Evolutionary conservation across 2,888 invertebrate genomes (phyloP).

Genomic region (Eilema griseolum): DNA sequence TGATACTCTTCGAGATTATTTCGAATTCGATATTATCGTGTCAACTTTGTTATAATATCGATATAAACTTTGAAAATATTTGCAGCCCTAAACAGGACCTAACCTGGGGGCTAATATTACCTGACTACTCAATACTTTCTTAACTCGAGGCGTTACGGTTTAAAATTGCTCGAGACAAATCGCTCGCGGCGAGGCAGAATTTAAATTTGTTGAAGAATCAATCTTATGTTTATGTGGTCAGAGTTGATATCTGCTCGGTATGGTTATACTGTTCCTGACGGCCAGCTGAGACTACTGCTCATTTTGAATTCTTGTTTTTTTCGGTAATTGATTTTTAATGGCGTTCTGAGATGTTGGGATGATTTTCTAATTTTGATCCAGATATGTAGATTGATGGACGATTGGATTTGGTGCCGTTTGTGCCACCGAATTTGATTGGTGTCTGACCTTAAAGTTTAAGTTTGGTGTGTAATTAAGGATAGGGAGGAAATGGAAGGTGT

Average conservation of each 20-base stretch:
- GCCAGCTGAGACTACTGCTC: slow-evolving; percentile 56
- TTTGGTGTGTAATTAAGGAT: background rate
- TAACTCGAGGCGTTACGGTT: slow-evolving; percentile 31
- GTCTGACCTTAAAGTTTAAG: background rate
- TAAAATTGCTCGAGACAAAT: slow-evolving; percentile 21
- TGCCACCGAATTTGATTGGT: background rate
- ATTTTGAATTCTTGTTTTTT: slow-evolving; percentile 51
- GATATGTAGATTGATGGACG: slow-evolving; percentile 30
- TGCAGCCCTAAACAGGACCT: slow-evolving; percentile 39
- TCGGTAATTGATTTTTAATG: slow-evolving; percentile 64
- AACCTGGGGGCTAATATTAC: slow-evolving; percentile 47
- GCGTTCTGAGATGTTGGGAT: slow-evolving; percentile 48
- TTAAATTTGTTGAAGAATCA: background rate
- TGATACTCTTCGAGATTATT: background rate
- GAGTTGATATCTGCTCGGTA: slow-evolving; percentile 36
- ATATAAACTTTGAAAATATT: background rate
- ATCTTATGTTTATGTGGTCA: slow-evolving; percentile 14
- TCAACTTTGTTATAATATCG: background rate
- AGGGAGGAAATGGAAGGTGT: background rate
- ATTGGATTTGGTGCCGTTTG: slow-evolving; percentile 28
- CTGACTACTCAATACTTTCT: slow-evolving; percentile 28
- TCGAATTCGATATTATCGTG: background rate
- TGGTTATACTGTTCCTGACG: slow-evolving; percentile 36
- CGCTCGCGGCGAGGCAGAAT: background rate
- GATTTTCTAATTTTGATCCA: slow-evolving; percentile 45